Evolutionary conservation across 2,797 vertebrate species (phyloP).

Genomic region (Ctenochaetus hawaiiensis): DNA sequence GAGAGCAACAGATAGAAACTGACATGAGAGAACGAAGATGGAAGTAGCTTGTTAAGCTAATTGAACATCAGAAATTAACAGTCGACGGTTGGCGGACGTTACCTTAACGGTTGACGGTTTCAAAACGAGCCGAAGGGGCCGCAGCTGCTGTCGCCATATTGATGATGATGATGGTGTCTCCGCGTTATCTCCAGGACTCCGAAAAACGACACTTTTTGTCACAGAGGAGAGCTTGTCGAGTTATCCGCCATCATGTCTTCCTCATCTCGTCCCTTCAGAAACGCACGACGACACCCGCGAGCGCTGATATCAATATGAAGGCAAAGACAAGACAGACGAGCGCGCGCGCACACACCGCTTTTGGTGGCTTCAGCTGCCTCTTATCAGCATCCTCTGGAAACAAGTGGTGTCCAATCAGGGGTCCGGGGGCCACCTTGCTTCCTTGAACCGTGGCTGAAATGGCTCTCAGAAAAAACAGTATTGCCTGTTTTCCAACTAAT

Average conservation of each 20-base stretch:
- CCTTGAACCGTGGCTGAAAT: constrained; percentile 5
- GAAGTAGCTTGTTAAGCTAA: not conserved
- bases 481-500: too few relatives aligned
- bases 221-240: not conserved
- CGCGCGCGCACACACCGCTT: not conserved
- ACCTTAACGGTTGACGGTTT: constrained; percentile 71
- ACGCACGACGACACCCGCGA: constrained; percentile 13
- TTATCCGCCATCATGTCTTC: constrained; percentile 5
- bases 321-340: not conserved
- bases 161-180: constrained; percentile 53
- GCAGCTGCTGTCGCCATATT: constrained; percentile 80
- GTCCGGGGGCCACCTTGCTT: constrained; percentile 26
- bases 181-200: constrained; percentile 41
- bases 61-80: not conserved
- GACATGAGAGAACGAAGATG: not conserved
- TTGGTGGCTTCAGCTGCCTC: not conserved
- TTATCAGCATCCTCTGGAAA: constrained; percentile 30
- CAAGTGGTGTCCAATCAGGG: constrained; percentile 26
- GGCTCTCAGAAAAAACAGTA: not conserved
- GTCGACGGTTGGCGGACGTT: constrained; percentile 42
- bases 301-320: not conserved
- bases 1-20: not conserved
- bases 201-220: constrained; percentile 38
- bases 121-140: constrained; percentile 50
- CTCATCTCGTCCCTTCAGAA: not conserved